Percentiles rank a stretch among this genome's conserved stretches.
These are phyloP conservation scores for Thereva nobilitata DNA, from an alignment of 2,888 invertebrate genomes.

Conservation along the genomic window DNA sequence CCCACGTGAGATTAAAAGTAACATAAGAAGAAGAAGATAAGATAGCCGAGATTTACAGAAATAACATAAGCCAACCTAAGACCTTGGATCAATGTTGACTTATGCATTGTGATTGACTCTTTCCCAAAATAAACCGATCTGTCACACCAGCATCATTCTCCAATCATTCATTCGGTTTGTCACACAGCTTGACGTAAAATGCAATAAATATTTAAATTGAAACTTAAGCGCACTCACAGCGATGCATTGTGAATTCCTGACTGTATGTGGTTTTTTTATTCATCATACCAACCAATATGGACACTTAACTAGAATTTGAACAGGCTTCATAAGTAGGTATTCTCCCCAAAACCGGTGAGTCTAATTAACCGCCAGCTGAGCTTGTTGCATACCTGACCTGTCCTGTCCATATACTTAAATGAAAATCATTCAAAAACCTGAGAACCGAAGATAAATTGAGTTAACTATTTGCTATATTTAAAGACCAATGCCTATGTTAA, in stretches of 20 bases:
- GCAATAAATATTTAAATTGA: neutral
- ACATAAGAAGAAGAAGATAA: no score
- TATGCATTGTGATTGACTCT: no score
- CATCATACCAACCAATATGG: neutral
- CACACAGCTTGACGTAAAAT: conserved; percentile 19
- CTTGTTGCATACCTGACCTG: neutral
- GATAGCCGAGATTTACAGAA: no score
- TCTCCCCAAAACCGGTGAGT: conserved; percentile 3
- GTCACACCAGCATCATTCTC: neutral
- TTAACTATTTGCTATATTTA: no score
- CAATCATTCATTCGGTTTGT: conserved; percentile 6
- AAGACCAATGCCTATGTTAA: no score
- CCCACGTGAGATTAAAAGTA: no score
- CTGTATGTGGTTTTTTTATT: conserved; percentile 5
- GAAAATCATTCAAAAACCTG: neutral
- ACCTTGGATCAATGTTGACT: no score
- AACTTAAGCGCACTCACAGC: no score
- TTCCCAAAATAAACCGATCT: no score
- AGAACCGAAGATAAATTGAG: neutral
- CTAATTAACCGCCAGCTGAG: conserved; percentile 19
- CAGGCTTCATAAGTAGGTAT: conserved; percentile 3
- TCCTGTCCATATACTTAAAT: neutral
- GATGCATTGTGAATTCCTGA: no score
- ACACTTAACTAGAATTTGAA: conserved; percentile 10
- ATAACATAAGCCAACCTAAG: no score